Evolutionary conservation across 2,888 invertebrate species (phyloP), one percentile per base, ranked within the genome.

Genomic region (Conus canariensis): DNA sequence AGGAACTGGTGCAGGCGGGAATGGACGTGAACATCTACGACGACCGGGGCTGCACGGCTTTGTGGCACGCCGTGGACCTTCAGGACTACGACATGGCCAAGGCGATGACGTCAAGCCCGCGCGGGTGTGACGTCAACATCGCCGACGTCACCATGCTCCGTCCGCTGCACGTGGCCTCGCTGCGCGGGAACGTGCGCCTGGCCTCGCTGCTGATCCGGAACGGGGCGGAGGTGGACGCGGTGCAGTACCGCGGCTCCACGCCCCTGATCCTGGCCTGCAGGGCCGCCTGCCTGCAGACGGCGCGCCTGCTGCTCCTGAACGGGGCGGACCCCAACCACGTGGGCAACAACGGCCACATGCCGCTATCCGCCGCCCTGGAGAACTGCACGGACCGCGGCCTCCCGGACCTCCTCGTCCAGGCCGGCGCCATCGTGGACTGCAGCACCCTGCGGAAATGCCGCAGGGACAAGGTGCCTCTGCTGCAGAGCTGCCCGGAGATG

Each of bases 301-400:
- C 93, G 1, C 90, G 93, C 56, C 92, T 94, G 22, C 89, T 95
- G 19, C 89, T 95, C 8, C 90, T 94, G 30, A 94, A 95, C 90
- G 95, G 95, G 10, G 94, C 95, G 3, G 92, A 94, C 87, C 94
- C 94, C n/a, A 95, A 94, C 90, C 94, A 94, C 90, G 91, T 93
- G 25, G 94, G 94, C 60, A 90, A 92, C 89, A 94, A 95, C 89
- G 94, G 94, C 56, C 94, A 94, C 90, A 94, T 94, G 58, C 94
- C 94, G 19, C 91, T 95, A 58, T 94, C 94, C 9, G 94, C 94
- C 4, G 93, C 94, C 3, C 92, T 95, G 7, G 94, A 94, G 85
- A 80, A 30, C 22, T 91, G 90, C 87, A 90, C 90, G 12, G 93
- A 93, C 90, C 91, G 90, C 60, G 90, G 90, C 4, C 93, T 94